Conservation (phyloP, 2,888 invertebrate genomes). For the Machimus atricapillus region DNA sequence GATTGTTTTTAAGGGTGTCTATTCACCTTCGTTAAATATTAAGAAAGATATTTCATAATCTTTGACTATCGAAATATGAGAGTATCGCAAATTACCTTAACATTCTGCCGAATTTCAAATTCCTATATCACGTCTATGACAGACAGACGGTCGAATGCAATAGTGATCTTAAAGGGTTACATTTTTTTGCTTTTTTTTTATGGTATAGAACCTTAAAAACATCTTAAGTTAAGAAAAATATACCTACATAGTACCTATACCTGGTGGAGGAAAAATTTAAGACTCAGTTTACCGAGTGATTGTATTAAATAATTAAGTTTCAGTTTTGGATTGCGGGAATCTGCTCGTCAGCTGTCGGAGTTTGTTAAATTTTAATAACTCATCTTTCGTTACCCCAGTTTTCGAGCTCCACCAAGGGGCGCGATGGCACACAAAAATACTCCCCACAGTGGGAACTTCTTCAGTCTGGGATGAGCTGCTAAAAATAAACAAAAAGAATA, state of each 20-base stretch:
- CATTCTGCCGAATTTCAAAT: too few relatives aligned
- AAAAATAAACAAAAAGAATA: not conserved
- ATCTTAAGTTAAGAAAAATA: too few relatives aligned
- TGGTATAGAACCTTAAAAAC: too few relatives aligned
- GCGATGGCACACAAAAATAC: not conserved
- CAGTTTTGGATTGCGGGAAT: not conserved
- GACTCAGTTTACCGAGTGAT: not conserved
- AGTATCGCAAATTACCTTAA: too few relatives aligned
- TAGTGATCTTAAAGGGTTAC: too few relatives aligned
- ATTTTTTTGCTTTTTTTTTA: not conserved
- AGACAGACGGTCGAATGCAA: too few relatives aligned
- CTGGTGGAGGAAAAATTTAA: not conserved
- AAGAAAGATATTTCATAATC: too few relatives aligned
- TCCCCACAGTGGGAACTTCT: not conserved
- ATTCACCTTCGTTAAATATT: too few relatives aligned
- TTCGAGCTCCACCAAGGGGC: not conserved
- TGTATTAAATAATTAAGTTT: not conserved
- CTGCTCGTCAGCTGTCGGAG: not conserved
- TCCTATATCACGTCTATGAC: too few relatives aligned
- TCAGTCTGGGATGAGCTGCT: not conserved
- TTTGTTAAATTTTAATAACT: not conserved
- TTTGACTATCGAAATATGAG: too few relatives aligned
- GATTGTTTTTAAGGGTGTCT: too few relatives aligned
- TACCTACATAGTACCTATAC: not conserved
- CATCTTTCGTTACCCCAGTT: not conserved